phyloP scores from a whole-genome alignment of 2,888 invertebrate genomes.

The Chloroclysta siterata region DNA sequence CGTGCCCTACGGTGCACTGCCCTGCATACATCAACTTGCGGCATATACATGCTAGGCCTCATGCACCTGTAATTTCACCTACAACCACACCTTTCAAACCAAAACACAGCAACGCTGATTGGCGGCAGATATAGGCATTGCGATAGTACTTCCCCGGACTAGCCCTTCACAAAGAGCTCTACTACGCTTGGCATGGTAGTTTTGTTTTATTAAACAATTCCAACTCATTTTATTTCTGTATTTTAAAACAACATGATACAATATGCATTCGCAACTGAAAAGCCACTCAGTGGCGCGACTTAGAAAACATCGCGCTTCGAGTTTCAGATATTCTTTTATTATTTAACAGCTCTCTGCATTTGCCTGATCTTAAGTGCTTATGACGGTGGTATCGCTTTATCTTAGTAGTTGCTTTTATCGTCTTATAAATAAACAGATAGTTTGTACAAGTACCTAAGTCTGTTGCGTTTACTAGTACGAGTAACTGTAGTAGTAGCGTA shows the following conservation, averaged over 20 bases:
- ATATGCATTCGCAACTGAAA: conserved; percentile 64
- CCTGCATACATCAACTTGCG: too few relatives aligned
- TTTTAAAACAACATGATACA: conserved; percentile 69
- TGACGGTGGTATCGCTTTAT: conserved; percentile 29
- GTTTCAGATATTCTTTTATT: conserved; percentile 39
- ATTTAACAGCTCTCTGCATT: conserved; percentile 35
- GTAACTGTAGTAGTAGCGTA: neutral
- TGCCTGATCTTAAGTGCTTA: conserved; percentile 31
- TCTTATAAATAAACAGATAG: conserved; percentile 23
- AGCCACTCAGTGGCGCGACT: conserved; percentile 48
- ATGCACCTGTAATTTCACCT: too few relatives aligned
- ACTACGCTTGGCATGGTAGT: neutral
- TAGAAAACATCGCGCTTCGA: conserved; percentile 40
- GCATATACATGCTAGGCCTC: too few relatives aligned
- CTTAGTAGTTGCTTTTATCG: conserved; percentile 28
- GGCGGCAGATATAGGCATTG: too few relatives aligned
- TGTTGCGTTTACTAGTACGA: neutral
- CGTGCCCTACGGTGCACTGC: too few relatives aligned
- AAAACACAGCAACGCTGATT: too few relatives aligned
- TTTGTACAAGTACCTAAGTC: neutral
- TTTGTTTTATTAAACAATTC: neutral
- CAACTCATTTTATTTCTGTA: neutral
- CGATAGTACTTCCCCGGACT: too few relatives aligned
- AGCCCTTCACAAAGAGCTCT: too few relatives aligned
- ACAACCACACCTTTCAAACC: too few relatives aligned